Evolutionary conservation across 1,140 invertebrate genomes (phyloP), one percentile per base, ranked within the genome.

Genomic region (Zaprionus tsacasi): DNA sequence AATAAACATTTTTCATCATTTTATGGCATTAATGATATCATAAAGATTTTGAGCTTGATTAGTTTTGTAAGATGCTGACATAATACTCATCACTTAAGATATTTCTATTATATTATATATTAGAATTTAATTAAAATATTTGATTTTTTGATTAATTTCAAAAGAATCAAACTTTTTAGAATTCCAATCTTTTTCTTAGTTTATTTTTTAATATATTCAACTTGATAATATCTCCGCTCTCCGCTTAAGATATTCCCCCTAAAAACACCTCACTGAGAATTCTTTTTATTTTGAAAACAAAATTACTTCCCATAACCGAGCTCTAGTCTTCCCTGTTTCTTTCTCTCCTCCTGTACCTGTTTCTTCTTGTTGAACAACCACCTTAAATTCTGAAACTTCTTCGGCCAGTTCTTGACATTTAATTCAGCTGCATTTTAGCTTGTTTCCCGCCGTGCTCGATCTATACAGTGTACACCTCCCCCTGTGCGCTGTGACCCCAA

Each of bases 401-500:
- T 74, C n/a, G 36, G 38, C 61, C 61, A 33, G 70, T 59, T 76
- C 56, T 76, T 68, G 64, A 60, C 57, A 76, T 56, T 70, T 70
- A 70, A 79, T 77, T 75, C 45, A 70, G 72, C 57, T 75, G 72
- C 67, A 70, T 35, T 58, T 78, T 30, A 58, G 60, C 72, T 64
- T 36, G 43, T 63, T 75, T 63, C 74, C 70, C 78, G 79, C 65
- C 59, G 50, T 43, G 52, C 55, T 73, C 48, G 10, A 25, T 25
- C 48, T 27, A 12, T 6, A 25, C 13, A 6, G n/a, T n/a, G n/a
- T n/a, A n/a, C n/a, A n/a, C 0, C 64, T 64, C 50, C 52, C 27
- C 27, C 56, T 64, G 2, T 21, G 48, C 52, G 21, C 21, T 52
- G 61, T 82, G 83, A 83, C 83, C 83, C 55, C 81, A 88, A 87